Conservation (phyloP, 2,113 vertebrate genomes). For the Mirounga angustirostris region DNA sequence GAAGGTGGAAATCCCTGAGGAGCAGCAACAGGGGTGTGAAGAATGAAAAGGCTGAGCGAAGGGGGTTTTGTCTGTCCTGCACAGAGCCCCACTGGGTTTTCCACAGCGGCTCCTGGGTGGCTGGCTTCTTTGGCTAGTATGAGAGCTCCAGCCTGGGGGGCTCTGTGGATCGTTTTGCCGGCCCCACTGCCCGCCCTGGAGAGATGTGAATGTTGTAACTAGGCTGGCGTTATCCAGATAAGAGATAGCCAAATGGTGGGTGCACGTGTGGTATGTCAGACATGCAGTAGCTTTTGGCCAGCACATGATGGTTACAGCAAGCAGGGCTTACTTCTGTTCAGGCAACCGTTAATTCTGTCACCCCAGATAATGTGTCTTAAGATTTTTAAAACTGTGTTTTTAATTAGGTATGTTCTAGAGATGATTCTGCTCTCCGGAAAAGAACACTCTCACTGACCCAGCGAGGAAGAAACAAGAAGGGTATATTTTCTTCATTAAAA, state of each 20-base stretch:
- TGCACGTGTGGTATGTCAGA: not conserved
- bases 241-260: accelerated
- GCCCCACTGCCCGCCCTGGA: not conserved
- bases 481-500: slow-evolving; percentile 97
- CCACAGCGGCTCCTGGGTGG: not conserved
- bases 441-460: slow-evolving; percentile 94
- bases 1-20: not conserved
- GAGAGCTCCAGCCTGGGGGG: too few species aligned
- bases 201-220: not conserved
- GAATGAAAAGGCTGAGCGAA: not conserved
- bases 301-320: accelerated
- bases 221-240: not conserved
- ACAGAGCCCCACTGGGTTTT: not conserved
- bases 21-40: accelerated
- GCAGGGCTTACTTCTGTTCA: not conserved
- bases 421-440: slow-evolving; percentile 94
- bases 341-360: not conserved
- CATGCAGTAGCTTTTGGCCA: not conserved
- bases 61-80: too few species aligned
- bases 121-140: not conserved
- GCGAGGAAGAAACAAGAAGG: slow-evolving; percentile 89
- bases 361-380: accelerated
- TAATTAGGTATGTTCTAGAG: slow-evolving; percentile 95
- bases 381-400: slow-evolving; percentile 57
- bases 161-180: not conserved